These are phyloP conservation scores for Cherax quadricarinatus DNA, from an alignment of 1,140 invertebrate species.

Conservation along the genomic window DNA sequence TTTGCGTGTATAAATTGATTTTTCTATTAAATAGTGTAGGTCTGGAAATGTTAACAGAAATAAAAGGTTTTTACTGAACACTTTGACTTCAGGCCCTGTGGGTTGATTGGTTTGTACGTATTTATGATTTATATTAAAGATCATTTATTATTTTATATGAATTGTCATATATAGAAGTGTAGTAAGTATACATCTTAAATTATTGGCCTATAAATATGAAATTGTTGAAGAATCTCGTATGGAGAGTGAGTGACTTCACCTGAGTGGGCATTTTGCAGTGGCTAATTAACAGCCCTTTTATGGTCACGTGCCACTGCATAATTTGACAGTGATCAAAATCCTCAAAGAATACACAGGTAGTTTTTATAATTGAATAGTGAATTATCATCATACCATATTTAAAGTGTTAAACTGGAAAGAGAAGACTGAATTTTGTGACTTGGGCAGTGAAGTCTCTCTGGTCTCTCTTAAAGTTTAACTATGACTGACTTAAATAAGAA, in stretches of 20 bases:
- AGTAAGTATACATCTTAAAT: not conserved
- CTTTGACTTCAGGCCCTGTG: constrained; percentile 3
- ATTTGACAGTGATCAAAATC: not conserved
- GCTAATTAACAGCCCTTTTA: not conserved
- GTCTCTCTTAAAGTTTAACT: not conserved
- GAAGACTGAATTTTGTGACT: not conserved
- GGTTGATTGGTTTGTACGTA: not conserved
- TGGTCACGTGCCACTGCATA: not conserved
- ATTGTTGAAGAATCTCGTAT: not conserved
- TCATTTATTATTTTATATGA: not conserved
- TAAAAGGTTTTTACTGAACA: constrained; percentile 20
- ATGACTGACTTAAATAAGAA: no score
- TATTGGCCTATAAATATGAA: not conserved
- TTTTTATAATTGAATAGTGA: not conserved
- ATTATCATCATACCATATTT: no score
- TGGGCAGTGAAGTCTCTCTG: not conserved
- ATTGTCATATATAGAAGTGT: not conserved
- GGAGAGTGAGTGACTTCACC: not conserved
- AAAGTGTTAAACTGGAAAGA: not conserved
- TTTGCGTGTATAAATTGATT: constrained; percentile 45
- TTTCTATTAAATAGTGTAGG: constrained; percentile 10
- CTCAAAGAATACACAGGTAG: not conserved
- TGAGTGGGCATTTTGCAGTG: not conserved
- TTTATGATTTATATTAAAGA: not conserved
- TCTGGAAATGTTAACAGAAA: not conserved